Conservation (phyloP, 2,113 vertebrate species). For the Rhipidura dahli region DNA sequence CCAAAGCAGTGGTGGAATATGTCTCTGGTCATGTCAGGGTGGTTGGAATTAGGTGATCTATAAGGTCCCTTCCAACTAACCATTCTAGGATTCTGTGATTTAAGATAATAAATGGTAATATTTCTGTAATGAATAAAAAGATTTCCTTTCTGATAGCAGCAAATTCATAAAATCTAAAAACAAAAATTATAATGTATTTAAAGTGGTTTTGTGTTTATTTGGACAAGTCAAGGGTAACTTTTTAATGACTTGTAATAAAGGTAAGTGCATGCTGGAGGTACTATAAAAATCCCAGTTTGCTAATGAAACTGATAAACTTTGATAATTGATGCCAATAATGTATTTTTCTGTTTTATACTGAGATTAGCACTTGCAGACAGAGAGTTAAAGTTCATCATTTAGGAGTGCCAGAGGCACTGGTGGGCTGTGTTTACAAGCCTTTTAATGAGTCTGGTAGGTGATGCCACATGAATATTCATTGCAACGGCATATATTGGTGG, state of each 20-base stretch:
- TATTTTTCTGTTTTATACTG: constrained; percentile 31
- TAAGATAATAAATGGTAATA: not conserved
- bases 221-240: not conserved
- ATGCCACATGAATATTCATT: constrained; percentile 62
- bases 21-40: not conserved
- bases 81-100: not conserved
- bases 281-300: constrained; percentile 2
- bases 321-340: constrained; percentile 46
- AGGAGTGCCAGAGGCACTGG: not conserved
- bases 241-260: not conserved
- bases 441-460: constrained; percentile 52
- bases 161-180: not conserved
- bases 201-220: constrained; percentile 14
- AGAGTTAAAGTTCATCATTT: constrained; percentile 44
- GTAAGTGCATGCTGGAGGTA: not conserved
- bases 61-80: not conserved
- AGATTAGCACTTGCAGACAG: constrained; percentile 24
- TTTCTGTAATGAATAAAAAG: not conserved
- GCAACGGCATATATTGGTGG: not conserved
- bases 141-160: not conserved
- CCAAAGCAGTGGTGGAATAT: not conserved
- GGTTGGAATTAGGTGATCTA: not conserved
- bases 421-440: constrained; percentile 31
- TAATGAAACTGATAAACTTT: constrained; percentile 38
- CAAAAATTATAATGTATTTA: not conserved